Conservation (phyloP, 2,797 vertebrate genomes). For the Acipenser ruthenus region DNA sequence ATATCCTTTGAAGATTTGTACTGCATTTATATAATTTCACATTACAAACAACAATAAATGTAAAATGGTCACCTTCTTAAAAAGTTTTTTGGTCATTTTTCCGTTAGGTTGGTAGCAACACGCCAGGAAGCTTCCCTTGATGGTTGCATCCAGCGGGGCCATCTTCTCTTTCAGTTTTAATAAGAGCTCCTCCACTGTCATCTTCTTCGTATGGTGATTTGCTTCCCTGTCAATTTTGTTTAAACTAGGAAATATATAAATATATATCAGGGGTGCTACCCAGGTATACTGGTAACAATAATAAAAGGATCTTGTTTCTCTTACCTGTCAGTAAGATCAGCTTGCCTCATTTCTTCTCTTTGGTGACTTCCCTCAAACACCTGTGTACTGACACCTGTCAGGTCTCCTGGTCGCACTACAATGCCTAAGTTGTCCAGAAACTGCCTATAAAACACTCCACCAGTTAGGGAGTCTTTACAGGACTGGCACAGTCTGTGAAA, state of each 20-base stretch:
- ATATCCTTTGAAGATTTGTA: no score
- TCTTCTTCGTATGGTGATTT: constrained; percentile 12
- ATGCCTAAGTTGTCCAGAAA: constrained; percentile 49
- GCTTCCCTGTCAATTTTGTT: constrained; percentile 22
- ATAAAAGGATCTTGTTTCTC: constrained; percentile 19
- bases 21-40: no score
- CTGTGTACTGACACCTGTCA: constrained; percentile 21
- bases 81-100: constrained; percentile 28
- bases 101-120: constrained; percentile 21
- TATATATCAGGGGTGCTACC: background rate
- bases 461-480: constrained; percentile 37
- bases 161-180: constrained; percentile 34
- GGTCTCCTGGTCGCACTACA: constrained; percentile 19
- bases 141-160: constrained; percentile 19
- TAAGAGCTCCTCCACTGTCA: constrained; percentile 35
- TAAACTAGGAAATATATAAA: constrained; percentile 32
- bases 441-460: constrained; percentile 47
- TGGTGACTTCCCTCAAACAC: constrained; percentile 28
- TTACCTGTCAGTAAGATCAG: constrained; percentile 34
- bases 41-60: no score
- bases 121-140: constrained; percentile 33
- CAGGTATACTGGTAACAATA: no score
- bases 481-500: constrained; percentile 45
- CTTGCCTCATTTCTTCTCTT: constrained; percentile 36
- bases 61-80: constrained; percentile 40